These are phyloP conservation scores for Hypsibius dujardini DNA, from an alignment of 1,140 invertebrate genomes.

Conservation along the genomic window DNA sequence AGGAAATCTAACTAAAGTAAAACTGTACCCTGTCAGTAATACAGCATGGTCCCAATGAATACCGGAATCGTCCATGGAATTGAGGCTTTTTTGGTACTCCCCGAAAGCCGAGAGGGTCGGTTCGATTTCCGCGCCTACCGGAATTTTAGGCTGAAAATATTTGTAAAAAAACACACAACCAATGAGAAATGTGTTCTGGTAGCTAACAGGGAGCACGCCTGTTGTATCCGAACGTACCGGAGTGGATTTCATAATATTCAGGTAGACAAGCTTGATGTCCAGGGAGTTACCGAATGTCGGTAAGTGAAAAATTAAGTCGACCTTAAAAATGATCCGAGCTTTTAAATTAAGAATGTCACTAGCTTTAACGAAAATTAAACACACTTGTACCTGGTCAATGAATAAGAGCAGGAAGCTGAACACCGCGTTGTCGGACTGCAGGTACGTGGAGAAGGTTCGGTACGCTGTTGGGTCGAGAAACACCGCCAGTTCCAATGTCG, in stretches of 20 bases:
- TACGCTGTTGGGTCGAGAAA: not conserved
- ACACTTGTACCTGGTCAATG: not conserved
- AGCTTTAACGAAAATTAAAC: no score
- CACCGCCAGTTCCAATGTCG: not conserved
- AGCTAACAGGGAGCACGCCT: no score
- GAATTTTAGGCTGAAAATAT: slow-evolving; percentile 6
- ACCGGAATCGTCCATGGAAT: not conserved
- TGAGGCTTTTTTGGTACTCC: not conserved
- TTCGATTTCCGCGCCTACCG: not conserved
- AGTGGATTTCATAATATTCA: not conserved
- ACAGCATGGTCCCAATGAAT: slow-evolving; percentile 9
- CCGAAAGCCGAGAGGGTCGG: not conserved
- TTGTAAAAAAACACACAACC: not conserved
- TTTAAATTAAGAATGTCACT: no score
- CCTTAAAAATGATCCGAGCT: not conserved
- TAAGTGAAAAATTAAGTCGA: not conserved
- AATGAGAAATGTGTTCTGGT: no score
- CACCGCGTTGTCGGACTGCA: not conserved
- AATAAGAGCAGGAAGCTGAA: not conserved
- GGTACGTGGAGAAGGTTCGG: not conserved
- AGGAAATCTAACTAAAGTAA: not conserved
- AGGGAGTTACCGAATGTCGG: not conserved
- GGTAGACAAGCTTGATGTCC: not conserved
- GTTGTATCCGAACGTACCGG: not conserved
- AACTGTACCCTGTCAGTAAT: not conserved